phyloP scores from a whole-genome alignment of 2,797 vertebrate species.

The Glossophaga mutica region DNA sequence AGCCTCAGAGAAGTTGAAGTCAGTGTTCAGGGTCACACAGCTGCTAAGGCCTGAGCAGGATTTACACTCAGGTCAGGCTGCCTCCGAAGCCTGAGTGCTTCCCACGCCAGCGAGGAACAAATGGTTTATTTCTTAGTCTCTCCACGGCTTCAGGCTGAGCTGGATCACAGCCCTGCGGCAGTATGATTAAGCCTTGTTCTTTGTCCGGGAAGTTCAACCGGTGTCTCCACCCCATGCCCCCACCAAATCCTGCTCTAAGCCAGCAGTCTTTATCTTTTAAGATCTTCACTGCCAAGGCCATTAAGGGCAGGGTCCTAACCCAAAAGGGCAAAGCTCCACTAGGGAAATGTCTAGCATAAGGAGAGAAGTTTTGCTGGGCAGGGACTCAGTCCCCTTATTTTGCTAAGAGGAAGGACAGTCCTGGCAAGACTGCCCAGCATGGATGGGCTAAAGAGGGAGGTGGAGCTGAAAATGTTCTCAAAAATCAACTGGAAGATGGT shows the following conservation, averaged over 20 bases:
- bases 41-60: not conserved
- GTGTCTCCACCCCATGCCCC: not conserved
- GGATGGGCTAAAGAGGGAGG: not conserved
- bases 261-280: slow-evolving; percentile 45
- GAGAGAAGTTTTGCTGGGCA: not conserved
- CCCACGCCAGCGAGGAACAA: slow-evolving; percentile 58
- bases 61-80: slow-evolving; percentile 48
- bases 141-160: slow-evolving; percentile 40
- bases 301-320: not conserved
- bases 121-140: slow-evolving; percentile 63
- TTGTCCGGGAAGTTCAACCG: slow-evolving; percentile 59
- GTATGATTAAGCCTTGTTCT: slow-evolving; percentile 63
- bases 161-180: slow-evolving; percentile 41
- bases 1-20: slow-evolving; percentile 51
- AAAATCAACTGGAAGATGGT: not conserved
- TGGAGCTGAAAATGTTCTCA: not conserved
- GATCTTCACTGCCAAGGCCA: not conserved
- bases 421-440: not conserved
- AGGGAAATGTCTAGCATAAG: not conserved
- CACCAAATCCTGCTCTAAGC: not conserved
- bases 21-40: slow-evolving; percentile 15
- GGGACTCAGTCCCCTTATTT: not conserved
- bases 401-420: not conserved
- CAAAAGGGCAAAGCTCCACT: not conserved
- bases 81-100: not conserved